A percentile compares a stretch with the other conserved stretches of the same genome.
These are phyloP conservation scores for Chelonus insularis DNA, from an alignment of 1,140 invertebrate species.

Conservation along the genomic window DNA sequence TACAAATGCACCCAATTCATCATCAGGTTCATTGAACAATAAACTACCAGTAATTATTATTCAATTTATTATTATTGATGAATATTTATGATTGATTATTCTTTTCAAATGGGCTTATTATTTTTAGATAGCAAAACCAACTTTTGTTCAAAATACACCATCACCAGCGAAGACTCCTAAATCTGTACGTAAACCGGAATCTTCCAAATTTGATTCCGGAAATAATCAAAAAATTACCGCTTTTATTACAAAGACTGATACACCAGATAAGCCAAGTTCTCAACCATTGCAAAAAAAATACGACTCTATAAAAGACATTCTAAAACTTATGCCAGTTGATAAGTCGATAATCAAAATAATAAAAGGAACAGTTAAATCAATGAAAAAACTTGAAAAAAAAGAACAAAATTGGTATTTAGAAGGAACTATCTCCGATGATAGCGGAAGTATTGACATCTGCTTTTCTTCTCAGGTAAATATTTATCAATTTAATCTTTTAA, in stretches of 20 bases:
- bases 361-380: conserved; percentile 33
- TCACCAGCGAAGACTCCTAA: not conserved
- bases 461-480: conserved; percentile 46
- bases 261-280: not conserved
- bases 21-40: not conserved
- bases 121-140: no score
- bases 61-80: no score
- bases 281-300: conserved; percentile 28
- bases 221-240: not conserved
- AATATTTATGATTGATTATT: no score
- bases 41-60: not conserved
- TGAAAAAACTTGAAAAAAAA: conserved; percentile 40
- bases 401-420: conserved; percentile 41
- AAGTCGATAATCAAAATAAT: conserved; percentile 33
- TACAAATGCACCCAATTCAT: not conserved
- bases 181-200: not conserved
- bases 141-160: no score
- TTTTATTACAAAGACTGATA: conserved; percentile 21
- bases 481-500: not conserved
- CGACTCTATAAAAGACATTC: conserved; percentile 39
- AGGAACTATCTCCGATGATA: conserved; percentile 42
- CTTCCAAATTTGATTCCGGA: not conserved
- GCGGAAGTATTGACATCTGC: conserved; percentile 40
- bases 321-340: conserved; percentile 26
- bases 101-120: no score